Percentiles rank a stretch among this genome's conserved stretches.
phyloP scores from a whole-genome alignment of 2,113 vertebrate genomes.

The Protobothrops mucrosquamatus region DNA sequence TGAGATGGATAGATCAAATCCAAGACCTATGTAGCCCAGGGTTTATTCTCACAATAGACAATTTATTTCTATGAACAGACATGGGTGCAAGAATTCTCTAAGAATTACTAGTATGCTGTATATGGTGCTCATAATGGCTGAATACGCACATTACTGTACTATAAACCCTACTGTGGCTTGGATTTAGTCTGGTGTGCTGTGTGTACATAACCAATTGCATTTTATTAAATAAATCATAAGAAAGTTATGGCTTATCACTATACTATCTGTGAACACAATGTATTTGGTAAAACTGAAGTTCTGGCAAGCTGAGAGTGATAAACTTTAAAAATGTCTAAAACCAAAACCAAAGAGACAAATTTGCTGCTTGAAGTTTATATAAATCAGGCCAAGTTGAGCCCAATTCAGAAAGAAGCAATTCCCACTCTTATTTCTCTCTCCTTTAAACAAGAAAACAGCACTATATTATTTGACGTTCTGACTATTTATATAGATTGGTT shows the following conservation, averaged over 20 bases:
- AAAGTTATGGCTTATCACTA: neutral
- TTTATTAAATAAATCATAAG: neutral
- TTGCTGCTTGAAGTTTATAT: neutral
- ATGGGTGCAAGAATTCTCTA: neutral
- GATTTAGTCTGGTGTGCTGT: neutral
- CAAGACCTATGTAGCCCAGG: neutral
- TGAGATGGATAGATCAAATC: slow-evolving; percentile 29
- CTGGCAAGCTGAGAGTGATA: neutral
- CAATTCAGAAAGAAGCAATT: neutral
- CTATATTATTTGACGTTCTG: neutral
- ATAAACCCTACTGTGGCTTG: neutral
- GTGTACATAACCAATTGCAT: neutral
- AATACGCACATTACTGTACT: neutral
- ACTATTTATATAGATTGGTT: neutral
- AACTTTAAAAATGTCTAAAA: neutral
- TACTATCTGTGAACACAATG: neutral
- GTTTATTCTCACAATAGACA: neutral
- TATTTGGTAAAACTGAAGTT: neutral
- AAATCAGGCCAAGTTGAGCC: neutral
- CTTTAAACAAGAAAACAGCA: neutral
- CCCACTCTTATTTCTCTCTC: neutral
- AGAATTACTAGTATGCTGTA: neutral
- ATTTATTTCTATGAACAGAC: neutral
- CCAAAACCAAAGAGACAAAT: neutral
- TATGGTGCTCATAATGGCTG: neutral